A percentile compares a stretch with the other conserved stretches of the same genome.
phyloP scores from a whole-genome alignment of 1,140 invertebrate genomes.

The Asobara japonica region DNA sequence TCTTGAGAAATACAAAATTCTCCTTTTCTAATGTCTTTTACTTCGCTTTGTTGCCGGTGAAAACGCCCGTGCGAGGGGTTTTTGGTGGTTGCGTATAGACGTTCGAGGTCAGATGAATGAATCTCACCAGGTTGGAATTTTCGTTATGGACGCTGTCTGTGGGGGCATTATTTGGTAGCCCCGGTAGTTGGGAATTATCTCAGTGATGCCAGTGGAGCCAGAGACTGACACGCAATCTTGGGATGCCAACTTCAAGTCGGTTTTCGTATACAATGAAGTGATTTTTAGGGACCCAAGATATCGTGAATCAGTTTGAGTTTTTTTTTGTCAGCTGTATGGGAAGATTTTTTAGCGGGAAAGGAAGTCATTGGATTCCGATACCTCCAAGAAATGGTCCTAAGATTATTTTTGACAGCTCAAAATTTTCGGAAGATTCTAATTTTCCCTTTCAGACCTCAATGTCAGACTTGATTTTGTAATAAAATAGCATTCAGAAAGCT shows the following conservation, averaged over 20 bases:
- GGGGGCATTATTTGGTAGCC: conserved; percentile 37
- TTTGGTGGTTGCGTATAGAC: background rate
- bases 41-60: background rate
- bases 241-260: background rate
- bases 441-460: too few species aligned
- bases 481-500: too few species aligned
- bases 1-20: background rate
- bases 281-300: too few species aligned
- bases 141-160: conserved; percentile 13
- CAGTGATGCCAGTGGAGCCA: background rate
- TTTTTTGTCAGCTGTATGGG: too few species aligned
- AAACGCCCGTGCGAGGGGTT: background rate
- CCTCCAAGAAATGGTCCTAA: too few species aligned
- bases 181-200: conserved; percentile 35
- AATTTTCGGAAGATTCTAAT: too few species aligned
- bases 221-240: background rate
- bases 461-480: too few species aligned
- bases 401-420: too few species aligned
- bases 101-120: conserved; percentile 36
- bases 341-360: too few species aligned
- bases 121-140: conserved; percentile 18
- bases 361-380: too few species aligned
- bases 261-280: too few species aligned
- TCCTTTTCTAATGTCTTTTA: background rate
- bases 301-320: too few species aligned